A percentile compares a stretch with the other conserved stretches of the same genome.
Conservation (phyloP, 2,888 invertebrate genomes). For the Alcis repandata region DNA sequence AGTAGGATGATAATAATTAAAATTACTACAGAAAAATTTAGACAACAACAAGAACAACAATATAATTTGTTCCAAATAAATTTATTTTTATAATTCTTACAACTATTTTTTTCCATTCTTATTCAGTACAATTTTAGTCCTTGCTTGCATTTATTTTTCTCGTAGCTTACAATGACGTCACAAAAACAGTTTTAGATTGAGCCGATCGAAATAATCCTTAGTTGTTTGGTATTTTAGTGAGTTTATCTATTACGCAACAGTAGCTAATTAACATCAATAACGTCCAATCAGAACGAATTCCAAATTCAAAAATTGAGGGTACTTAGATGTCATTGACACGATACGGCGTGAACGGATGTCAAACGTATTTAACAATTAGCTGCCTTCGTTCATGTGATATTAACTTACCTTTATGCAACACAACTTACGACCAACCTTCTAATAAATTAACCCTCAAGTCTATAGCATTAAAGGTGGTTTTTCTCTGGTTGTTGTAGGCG, state of each 20-base stretch:
- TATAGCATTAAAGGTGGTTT: not conserved
- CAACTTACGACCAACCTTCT: not conserved
- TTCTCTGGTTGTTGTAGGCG: not conserved
- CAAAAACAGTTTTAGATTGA: no score
- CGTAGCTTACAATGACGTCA: no score
- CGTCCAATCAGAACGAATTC: constrained; percentile 34
- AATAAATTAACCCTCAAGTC: not conserved
- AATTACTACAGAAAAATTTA: no score
- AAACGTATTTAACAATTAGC: constrained; percentile 70
- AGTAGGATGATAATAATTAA: no score
- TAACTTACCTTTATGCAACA: constrained; percentile 2
- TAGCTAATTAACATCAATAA: constrained; percentile 14
- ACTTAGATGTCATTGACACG: constrained; percentile 62
- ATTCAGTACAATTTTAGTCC: no score
- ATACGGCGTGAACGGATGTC: constrained; percentile 66
- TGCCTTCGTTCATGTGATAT: constrained; percentile 41
- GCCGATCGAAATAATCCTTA: no score
- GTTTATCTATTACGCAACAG: not conserved
- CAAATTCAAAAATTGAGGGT: constrained; percentile 46
- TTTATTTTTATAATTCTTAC: no score
- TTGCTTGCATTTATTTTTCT: no score
- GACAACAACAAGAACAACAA: no score
- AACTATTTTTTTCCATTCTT: no score
- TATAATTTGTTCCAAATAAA: no score
- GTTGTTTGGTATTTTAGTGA: not conserved